These are phyloP conservation scores for Thermophis baileyi DNA, from an alignment of 2,113 vertebrate genomes.

Conservation along the genomic window DNA sequence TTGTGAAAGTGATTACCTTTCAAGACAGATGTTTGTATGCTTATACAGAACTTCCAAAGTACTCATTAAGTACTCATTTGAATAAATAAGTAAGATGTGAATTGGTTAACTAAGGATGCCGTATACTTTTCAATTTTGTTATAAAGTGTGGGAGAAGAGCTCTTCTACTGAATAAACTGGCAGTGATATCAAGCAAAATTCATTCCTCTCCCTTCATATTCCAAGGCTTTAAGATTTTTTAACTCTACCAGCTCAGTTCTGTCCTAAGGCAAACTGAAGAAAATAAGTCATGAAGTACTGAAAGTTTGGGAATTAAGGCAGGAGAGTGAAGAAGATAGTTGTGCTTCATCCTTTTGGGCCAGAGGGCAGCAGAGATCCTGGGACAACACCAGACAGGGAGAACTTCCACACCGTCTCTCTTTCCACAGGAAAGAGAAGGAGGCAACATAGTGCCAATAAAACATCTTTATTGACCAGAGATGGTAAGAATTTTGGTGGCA, in stretches of 20 bases:
- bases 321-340: neutral
- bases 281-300: neutral
- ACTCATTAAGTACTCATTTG: neutral
- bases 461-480: neutral
- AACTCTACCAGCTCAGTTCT: neutral
- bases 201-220: neutral
- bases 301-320: neutral
- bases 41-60: neutral
- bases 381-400: neutral
- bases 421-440: neutral
- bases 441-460: neutral
- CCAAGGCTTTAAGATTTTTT: neutral
- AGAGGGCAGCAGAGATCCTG: neutral
- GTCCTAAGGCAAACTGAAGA: neutral
- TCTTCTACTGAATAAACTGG: neutral
- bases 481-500: neutral
- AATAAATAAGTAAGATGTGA: neutral
- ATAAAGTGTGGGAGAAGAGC: neutral
- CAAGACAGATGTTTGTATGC: neutral
- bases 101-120: neutral
- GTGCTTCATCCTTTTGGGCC: neutral
- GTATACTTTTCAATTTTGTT: neutral
- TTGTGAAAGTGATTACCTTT: neutral
- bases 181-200: neutral
- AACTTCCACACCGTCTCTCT: neutral